Conservation (phyloP, 2,888 invertebrate species). For the Cyclophora albipunctata region DNA sequence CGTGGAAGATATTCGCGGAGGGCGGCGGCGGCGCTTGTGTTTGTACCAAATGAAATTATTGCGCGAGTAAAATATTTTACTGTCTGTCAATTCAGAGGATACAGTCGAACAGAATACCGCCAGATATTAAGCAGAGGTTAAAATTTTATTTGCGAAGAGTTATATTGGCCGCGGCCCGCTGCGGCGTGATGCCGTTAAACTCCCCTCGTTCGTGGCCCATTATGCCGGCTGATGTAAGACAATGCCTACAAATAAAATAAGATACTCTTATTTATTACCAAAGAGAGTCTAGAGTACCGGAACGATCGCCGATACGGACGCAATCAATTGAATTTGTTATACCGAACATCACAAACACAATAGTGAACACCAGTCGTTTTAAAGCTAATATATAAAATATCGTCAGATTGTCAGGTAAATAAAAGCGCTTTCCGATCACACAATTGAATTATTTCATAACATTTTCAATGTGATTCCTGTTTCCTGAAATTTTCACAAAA, state of each 20-base stretch:
- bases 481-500: slow-evolving; percentile 11
- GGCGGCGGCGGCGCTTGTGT: slow-evolving; percentile 49
- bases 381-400: too few species aligned
- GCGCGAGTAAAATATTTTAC: slow-evolving; percentile 72
- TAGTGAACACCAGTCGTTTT: too few species aligned
- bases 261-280: slow-evolving; percentile 53
- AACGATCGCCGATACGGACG: slow-evolving; percentile 8
- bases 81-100: slow-evolving; percentile 70
- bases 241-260: slow-evolving; percentile 61
- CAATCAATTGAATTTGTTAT: slow-evolving; percentile 8
- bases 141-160: slow-evolving; percentile 68
- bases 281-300: slow-evolving; percentile 25
- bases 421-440: too few species aligned
- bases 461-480: slow-evolving; percentile 7
- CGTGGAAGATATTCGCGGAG: slow-evolving; percentile 61
- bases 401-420: too few species aligned
- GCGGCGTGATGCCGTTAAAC: slow-evolving; percentile 51
- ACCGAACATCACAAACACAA: slow-evolving; percentile 18
- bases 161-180: slow-evolving; percentile 42
- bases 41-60: slow-evolving; percentile 73
- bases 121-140: slow-evolving; percentile 72
- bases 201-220: slow-evolving; percentile 48
- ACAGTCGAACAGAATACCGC: slow-evolving; percentile 43
- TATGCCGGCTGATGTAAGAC: slow-evolving; percentile 54
- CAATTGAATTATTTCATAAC: too few species aligned